Base-by-base conservation (phyloP, 2,888 invertebrate species). In the Ochropacha duplaris region DNA sequence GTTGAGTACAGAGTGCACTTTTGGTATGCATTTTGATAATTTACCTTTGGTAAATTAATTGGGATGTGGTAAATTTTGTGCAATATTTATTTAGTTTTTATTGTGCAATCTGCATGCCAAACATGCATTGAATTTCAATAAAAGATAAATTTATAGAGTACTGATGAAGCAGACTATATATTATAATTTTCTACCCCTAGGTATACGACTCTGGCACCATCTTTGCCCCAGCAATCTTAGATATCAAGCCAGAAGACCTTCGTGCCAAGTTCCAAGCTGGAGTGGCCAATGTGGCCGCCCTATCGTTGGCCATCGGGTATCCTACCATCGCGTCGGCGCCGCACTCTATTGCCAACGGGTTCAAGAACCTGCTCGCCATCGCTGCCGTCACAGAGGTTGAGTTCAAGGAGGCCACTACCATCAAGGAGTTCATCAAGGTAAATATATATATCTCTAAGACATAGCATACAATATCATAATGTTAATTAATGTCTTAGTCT, bases 191-290 rank as follows among this genome's bases (percentile, higher is more conserved):
- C 22, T 3, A 8, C 39, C 44, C 31, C 2, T 59, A 93, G 93
- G 99, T 99, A 1, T 99, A 99, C 78, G 99, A 99, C 88, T 98
- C 98, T 65, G 99, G 99, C 59, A 99, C 99, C 72, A 97, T 99
- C 81, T 99, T 99, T 88, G 97, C 98, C 19, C 99, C 99, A 0
- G 97, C 96, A 70, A 98, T 99, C 80, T 94, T 99, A 79, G 99
- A 99, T 94, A 99, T 99, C 92, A 99, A 98, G 81, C 97, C 98
- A 11, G 99, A 99, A 84, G 99, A 99, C 89, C 94, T 99, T 60
- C 95, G 97, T 57, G 95, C 95, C 67, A 97, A 96, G 84, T 99
- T 99, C 94, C 93, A 98, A 94, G 95, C 95, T 90, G 99, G 99
- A 72, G 98, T 99, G 52, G 96, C 97, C 68, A 98, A 99, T 79